Evolutionary conservation across 2,113 vertebrate species (phyloP).

Genomic region (Nibea albiflora): DNA sequence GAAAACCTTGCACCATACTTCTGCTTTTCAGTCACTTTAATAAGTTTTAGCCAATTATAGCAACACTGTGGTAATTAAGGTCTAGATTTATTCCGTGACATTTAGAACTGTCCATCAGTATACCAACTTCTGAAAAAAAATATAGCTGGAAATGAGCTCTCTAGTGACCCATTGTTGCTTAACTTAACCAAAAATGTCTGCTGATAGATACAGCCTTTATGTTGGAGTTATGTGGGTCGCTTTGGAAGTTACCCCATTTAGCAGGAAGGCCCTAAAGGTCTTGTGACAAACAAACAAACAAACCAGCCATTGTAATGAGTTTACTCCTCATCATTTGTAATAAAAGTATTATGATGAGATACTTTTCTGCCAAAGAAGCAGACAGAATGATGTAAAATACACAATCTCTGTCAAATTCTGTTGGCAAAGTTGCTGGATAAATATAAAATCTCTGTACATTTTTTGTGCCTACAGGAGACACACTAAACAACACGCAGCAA

Average conservation of each 20-base stretch:
- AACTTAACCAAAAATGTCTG: not conserved
- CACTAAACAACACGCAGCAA: not conserved
- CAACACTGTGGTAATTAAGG: not conserved
- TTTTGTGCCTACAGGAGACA: not conserved
- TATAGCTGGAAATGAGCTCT: conserved; percentile 15
- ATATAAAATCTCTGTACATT: not conserved
- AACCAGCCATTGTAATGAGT: not conserved
- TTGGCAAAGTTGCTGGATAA: not conserved
- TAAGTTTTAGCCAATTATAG: not conserved
- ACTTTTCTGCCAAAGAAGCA: not conserved
- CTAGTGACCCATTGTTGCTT: conserved; percentile 20
- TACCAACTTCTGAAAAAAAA: not conserved
- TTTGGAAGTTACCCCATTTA: not conserved
- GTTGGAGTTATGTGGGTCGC: not conserved
- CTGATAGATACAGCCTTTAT: conserved; percentile 13
- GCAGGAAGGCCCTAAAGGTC: not conserved
- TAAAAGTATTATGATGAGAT: not conserved
- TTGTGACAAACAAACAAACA: not conserved
- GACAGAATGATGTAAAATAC: not conserved
- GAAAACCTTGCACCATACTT: not conserved
- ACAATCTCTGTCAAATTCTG: conserved; percentile 5
- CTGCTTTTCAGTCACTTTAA: too few relatives aligned
- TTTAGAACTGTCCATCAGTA: not conserved
- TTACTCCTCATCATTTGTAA: not conserved
- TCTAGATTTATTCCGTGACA: not conserved